Base-by-base conservation (phyloP, 2,797 vertebrate species). In the Botia almorhae region DNA sequence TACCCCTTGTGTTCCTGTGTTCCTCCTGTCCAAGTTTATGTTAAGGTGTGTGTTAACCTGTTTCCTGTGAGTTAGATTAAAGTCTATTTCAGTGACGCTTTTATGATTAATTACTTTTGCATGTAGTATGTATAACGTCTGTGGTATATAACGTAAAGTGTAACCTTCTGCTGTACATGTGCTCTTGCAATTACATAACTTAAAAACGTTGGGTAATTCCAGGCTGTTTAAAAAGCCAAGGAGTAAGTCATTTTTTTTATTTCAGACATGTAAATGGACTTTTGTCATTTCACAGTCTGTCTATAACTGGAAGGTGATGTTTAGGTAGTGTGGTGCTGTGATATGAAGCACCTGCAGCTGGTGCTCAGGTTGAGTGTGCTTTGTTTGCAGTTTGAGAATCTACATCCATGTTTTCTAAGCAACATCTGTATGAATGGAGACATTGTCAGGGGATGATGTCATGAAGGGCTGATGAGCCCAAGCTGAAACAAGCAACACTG, bases 341-440 rank as follows among this genome's bases (percentile, higher is more conserved):
- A 8, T 1, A 10, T 8, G 39, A 43, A 43, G 87, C 93, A 95
- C 95, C 94, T 94, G 95, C 91, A 10, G 7, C 39, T 43, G 39
- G 7, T 43, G 84, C 87, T 86, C 87, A 85, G 79, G 82, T 26
- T 76, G 85, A 68, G 65, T 76, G 74, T 71, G 70, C 36, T 50
- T 46, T 83, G 74, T 77, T 48, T 80, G 76, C 71, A 16, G 17
- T 74, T 23, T 8, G 19, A 91, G 90, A 91, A 74, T 90, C 91
- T 92, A 94, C 96, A 96, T 95, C 93, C 95, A 94, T 94, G 94
- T 95, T 96, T 96, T 96, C 94, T 95, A 88, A 92, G 94, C 93
- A 90, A 93, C 93, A 93, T 96, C 94, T 94, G 92, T 91, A 96
- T 98, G 96, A 98, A 99, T 98, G 94, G 96, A 93, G 93, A 94